Percentiles rank a stretch among this genome's conserved stretches.
Evolutionary conservation across 2,888 invertebrate genomes (phyloP).

Genomic region (Netelia fuscicornis): DNA sequence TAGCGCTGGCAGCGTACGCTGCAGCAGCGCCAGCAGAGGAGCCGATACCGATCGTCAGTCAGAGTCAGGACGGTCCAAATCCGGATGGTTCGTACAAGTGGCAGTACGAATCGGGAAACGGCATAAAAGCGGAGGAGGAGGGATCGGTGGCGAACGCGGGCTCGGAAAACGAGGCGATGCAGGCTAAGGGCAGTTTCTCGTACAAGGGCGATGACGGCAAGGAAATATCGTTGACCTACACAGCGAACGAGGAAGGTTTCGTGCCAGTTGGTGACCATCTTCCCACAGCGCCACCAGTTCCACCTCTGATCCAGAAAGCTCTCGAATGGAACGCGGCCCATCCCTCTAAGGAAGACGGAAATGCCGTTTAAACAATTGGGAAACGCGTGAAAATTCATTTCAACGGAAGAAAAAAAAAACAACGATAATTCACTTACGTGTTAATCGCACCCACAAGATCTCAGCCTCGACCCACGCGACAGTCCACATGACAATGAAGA

Average conservation of each 20-base stretch:
- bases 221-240: slow-evolving; percentile 81
- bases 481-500: slow-evolving; percentile 57
- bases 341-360: slow-evolving; percentile 73
- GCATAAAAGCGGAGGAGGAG: slow-evolving; percentile 84
- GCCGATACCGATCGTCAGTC: slow-evolving; percentile 80
- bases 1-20: slow-evolving; percentile 74
- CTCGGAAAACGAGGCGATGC: slow-evolving; percentile 78
- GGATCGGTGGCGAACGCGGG: slow-evolving; percentile 81
- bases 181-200: slow-evolving; percentile 82
- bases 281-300: slow-evolving; percentile 83
- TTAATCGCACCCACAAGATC: slow-evolving; percentile 55
- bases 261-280: slow-evolving; percentile 83
- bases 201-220: slow-evolving; percentile 83
- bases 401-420: neutral
- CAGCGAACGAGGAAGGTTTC: slow-evolving; percentile 84
- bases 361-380: slow-evolving; percentile 53
- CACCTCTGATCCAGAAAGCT: slow-evolving; percentile 81
- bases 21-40: slow-evolving; percentile 74
- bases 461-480: slow-evolving; percentile 61
- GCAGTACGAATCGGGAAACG: slow-evolving; percentile 85
- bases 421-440: slow-evolving; percentile 13
- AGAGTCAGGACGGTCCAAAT: slow-evolving; percentile 80
- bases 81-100: slow-evolving; percentile 82
- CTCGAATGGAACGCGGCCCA: slow-evolving; percentile 80
- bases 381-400: slow-evolving; percentile 6